Percentiles rank a stretch among this genome's conserved stretches.
Evolutionary conservation across 1,140 invertebrate genomes (phyloP).

Genomic region (Drosophila oshimai): DNA sequence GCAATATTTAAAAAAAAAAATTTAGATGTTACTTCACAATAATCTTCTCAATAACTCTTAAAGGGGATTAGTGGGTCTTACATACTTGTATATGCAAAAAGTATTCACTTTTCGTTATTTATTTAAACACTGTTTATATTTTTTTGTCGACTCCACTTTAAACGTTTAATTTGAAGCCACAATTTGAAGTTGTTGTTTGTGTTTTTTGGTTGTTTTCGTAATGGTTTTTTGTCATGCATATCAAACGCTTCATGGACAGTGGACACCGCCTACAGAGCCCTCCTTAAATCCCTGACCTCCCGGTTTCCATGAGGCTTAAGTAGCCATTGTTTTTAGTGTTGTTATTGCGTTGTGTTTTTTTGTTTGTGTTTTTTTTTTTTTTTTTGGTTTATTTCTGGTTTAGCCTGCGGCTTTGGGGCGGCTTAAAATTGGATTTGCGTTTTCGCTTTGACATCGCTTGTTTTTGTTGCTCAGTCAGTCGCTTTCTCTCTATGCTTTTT

Average conservation of each 20-base stretch:
- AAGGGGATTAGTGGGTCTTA: too few relatives aligned
- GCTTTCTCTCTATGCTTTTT: not conserved
- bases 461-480: constrained; percentile 34
- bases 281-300: too few relatives aligned
- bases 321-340: constrained; percentile 71
- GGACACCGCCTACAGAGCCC: not conserved
- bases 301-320: constrained; percentile 52
- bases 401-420: constrained; percentile 66
- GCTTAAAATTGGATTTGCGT: constrained; percentile 79
- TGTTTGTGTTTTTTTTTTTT: constrained; percentile 23
- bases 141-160: constrained; percentile 11
- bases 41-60: too few relatives aligned
- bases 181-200: constrained; percentile 42
- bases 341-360: constrained; percentile 29
- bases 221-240: constrained; percentile 51
- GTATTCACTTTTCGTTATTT: not conserved
- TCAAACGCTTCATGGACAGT: constrained; percentile 45
- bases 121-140: not conserved
- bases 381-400: constrained; percentile 51
- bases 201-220: constrained; percentile 25
- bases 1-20: too few relatives aligned
- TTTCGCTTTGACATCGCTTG: constrained; percentile 58
- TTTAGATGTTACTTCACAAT: too few relatives aligned
- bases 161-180: constrained; percentile 58
- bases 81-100: too few relatives aligned